phyloP scores from a whole-genome alignment of 2,797 vertebrate species.

The Bradypodion pumilum region DNA sequence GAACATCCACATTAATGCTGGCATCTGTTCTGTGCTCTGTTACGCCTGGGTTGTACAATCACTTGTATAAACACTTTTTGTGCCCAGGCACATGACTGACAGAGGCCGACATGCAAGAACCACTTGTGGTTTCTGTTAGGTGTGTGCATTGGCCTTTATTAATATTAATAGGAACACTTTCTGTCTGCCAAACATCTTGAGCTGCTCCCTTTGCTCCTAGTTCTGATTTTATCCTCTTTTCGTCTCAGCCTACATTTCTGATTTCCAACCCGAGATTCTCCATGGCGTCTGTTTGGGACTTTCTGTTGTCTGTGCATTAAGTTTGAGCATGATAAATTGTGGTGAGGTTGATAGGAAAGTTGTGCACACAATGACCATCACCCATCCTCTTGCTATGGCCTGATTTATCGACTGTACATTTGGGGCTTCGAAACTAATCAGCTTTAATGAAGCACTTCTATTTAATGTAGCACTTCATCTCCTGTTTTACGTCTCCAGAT shows the following conservation, averaged over 20 bases:
- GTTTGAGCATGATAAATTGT: constrained; percentile 26
- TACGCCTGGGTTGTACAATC: too few relatives aligned
- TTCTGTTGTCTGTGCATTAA: neutral
- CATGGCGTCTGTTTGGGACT: neutral
- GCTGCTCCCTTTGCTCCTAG: neutral
- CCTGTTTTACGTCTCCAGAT: constrained; percentile 45
- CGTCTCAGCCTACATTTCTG: neutral
- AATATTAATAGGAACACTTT: too few relatives aligned
- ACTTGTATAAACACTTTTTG: too few relatives aligned
- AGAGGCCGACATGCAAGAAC: too few relatives aligned
- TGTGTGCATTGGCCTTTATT: too few relatives aligned
- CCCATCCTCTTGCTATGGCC: constrained; percentile 23
- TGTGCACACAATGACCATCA: neutral
- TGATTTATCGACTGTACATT: constrained; percentile 28
- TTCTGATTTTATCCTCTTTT: neutral
- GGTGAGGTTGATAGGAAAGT: neutral
- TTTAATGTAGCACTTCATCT: constrained; percentile 19
- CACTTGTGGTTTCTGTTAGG: too few relatives aligned
- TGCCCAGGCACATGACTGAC: too few relatives aligned
- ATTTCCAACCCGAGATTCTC: neutral
- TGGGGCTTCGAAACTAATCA: constrained; percentile 43
- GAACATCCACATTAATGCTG: too few relatives aligned
- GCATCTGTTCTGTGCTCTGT: too few relatives aligned
- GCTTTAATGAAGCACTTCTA: constrained; percentile 39
- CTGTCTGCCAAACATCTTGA: too few relatives aligned